Conservation (phyloP, 2,797 vertebrate genomes). For the Gallinago stenura region DNA sequence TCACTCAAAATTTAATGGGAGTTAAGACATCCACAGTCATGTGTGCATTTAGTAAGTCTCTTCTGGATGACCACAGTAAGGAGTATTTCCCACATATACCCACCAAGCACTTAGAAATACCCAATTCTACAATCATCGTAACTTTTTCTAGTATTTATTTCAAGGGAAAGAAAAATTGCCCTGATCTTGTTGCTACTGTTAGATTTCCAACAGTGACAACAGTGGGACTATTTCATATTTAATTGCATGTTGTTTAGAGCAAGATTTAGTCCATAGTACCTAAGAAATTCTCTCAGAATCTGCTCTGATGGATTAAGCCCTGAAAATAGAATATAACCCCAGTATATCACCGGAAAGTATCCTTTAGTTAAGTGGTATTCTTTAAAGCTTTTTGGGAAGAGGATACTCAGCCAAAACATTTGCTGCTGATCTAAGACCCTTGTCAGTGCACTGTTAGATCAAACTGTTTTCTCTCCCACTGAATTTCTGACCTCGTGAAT, state of each 20-base stretch:
- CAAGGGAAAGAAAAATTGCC: background rate
- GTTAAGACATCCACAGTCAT: background rate
- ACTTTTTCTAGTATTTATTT: background rate
- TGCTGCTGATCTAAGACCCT: background rate
- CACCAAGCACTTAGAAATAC: background rate
- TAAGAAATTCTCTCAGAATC: background rate
- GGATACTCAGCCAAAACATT: background rate
- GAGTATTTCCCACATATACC: background rate
- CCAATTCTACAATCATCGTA: background rate
- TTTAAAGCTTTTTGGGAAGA: slow-evolving; percentile 3
- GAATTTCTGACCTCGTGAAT: background rate
- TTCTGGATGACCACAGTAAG: background rate
- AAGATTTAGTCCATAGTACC: background rate
- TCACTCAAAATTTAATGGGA: background rate
- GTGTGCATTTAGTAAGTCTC: background rate
- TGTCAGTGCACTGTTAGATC: background rate
- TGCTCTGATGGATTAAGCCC: background rate
- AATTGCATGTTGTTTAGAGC: background rate
- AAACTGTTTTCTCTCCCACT: background rate
- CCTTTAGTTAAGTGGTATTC: background rate
- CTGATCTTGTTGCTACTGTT: background rate
- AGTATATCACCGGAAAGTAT: background rate
- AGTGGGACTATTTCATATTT: slow-evolving; percentile 6
- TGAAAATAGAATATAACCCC: background rate
- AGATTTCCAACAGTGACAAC: rapidly evolving